Conservation (phyloP, 2,797 vertebrate genomes). For the Etheostoma perlongum region DNA sequence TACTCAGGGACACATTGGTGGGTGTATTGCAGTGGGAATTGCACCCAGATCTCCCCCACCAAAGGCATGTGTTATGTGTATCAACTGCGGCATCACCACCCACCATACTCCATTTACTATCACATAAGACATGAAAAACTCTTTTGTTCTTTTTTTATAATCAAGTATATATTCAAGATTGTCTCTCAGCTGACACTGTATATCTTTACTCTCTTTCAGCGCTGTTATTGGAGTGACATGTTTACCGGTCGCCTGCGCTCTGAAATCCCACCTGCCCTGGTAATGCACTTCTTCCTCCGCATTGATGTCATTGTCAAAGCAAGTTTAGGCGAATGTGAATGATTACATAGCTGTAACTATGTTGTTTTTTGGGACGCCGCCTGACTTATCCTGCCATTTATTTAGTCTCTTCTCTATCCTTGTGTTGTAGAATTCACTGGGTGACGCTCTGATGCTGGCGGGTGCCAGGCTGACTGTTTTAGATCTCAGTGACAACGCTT, state of each 20-base stretch:
- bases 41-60: no score
- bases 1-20: no score
- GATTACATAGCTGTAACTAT: neutral
- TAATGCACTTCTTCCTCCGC: slow-evolving; percentile 65
- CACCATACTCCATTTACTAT: neutral
- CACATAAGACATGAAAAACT: neutral
- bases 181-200: neutral
- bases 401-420: slow-evolving; percentile 8
- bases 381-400: neutral
- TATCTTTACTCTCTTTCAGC: slow-evolving; percentile 78
- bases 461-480: slow-evolving; percentile 92
- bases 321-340: neutral
- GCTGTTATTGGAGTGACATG: slow-evolving; percentile 99
- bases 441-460: slow-evolving; percentile 91
- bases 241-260: slow-evolving; percentile 96
- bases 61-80: no score
- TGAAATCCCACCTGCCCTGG: slow-evolving; percentile 96
- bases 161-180: neutral
- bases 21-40: no score
- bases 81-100: no score
- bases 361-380: neutral
- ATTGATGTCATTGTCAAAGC: neutral
- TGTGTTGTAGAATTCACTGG: slow-evolving; percentile 88
- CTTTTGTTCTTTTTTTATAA: neutral
- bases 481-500: slow-evolving; percentile 98